Base-by-base conservation (phyloP, 2,888 invertebrate genomes). In the Drosophila suboccidentalis region DNA sequence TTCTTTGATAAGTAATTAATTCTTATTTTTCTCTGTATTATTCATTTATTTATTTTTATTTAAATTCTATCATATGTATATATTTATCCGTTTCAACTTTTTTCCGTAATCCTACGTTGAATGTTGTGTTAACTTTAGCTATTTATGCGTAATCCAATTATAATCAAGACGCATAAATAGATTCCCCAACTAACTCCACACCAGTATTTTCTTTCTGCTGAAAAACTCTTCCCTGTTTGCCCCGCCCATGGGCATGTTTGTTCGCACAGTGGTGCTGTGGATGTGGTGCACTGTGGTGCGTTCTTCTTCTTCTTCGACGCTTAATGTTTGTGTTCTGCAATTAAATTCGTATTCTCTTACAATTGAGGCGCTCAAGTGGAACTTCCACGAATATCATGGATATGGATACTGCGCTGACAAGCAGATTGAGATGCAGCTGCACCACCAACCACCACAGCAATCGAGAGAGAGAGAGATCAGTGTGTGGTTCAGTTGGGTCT, bases 321-420 rank as follows among this genome's bases (percentile, higher is more conserved):
- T 57, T 70, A 43, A 63, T 81, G 81, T 81, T 89, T 82, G 80
- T 82, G 82, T 85, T 75, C 78, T 89, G 87, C 89, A 86, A 86
- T 89, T 84, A 87, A 89, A 89, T 87, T 85, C 86, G 80, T 89
- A 89, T 86, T 89, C 85, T 80, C 72, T 85, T 89, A 82, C 89
- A 86, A 87, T 86, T 87, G 85, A 87, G 82, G 75, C 72, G 74
- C 72, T 87, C 80, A 73, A 86, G 86, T 87, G 88, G 86, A 75
- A 75, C 72, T 86, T 89, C 86, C 75, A 87, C 86, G 86, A 86
- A 86, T 75, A 75, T 59, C 80, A 75, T 82, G 72, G 89, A 85
- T 82, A 86, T 87, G 86, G 90, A 89, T 86, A 86, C 63, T 63
- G 47, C 70, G 74, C 90, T 85, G 86, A 82, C 88, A 89, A 75